Evolutionary conservation across 1,140 invertebrate species (phyloP).

Genomic region (Zaprionus gabonicus): DNA sequence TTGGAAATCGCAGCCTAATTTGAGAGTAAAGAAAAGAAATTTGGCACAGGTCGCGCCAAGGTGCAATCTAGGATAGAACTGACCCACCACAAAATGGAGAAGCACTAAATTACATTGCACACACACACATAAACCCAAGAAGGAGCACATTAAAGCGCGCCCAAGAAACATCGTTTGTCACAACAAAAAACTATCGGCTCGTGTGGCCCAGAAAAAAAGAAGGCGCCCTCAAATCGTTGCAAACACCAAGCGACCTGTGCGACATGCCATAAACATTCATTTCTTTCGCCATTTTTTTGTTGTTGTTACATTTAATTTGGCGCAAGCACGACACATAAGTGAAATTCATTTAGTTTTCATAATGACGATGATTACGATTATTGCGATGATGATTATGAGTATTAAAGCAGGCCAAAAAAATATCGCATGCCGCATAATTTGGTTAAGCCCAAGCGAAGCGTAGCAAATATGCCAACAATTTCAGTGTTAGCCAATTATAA

Average conservation of each 20-base stretch:
- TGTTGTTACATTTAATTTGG: slow-evolving; percentile 72
- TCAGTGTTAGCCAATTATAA: slow-evolving; percentile 46
- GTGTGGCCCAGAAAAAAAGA: slow-evolving; percentile 68
- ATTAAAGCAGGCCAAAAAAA: slow-evolving; percentile 56
- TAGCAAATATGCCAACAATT: slow-evolving; percentile 27
- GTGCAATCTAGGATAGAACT: slow-evolving; percentile 26
- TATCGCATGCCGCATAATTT: slow-evolving; percentile 71
- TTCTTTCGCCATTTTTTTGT: slow-evolving; percentile 1
- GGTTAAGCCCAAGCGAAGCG: slow-evolving; percentile 49
- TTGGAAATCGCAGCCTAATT: slow-evolving; percentile 20
- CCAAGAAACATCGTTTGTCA: slow-evolving; percentile 71
- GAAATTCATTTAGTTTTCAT: slow-evolving; percentile 80
- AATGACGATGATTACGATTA: slow-evolving; percentile 32
- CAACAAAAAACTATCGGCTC: slow-evolving; percentile 62
- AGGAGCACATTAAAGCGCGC: slow-evolving; percentile 45
- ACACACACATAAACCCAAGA: neutral
- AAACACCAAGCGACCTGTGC: slow-evolving; percentile 24
- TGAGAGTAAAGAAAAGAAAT: slow-evolving; percentile 18
- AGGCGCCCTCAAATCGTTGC: slow-evolving; percentile 62
- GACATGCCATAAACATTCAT: slow-evolving; percentile 71
- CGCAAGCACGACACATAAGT: slow-evolving; percentile 77
- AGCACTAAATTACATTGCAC: slow-evolving; percentile 66
- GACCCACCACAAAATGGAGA: slow-evolving; percentile 40
- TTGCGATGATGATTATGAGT: slow-evolving; percentile 44
- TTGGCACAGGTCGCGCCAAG: slow-evolving; percentile 57